A percentile compares a stretch with the other conserved stretches of the same genome.
Conservation (phyloP, 2,113 vertebrate genomes). For the Lagopus leucura region DNA sequence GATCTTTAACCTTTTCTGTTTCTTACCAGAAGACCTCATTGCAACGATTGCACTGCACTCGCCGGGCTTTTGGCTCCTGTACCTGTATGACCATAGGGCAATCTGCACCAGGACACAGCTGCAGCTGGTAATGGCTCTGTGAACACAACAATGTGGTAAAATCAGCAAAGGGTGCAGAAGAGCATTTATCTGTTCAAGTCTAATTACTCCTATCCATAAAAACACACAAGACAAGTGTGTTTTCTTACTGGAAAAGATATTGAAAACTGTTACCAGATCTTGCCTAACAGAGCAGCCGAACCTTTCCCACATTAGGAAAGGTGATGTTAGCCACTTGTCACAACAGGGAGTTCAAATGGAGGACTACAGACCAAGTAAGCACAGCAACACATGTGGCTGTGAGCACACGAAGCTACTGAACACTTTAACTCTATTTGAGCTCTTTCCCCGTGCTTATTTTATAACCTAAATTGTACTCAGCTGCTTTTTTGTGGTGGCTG, state of each 20-base stretch:
- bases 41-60: constrained; percentile 98
- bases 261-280: background rate
- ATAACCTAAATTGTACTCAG: background rate
- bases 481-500: background rate
- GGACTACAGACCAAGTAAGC: background rate
- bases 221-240: background rate
- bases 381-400: background rate
- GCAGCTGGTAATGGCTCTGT: constrained; percentile 98
- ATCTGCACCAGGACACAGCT: constrained; percentile 98
- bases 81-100: constrained; percentile 99
- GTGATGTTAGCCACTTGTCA: background rate
- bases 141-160: constrained; percentile 36
- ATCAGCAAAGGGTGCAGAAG: background rate
- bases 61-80: constrained; percentile 94
- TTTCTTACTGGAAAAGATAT: background rate
- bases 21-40: constrained; percentile 97
- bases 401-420: background rate
- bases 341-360: background rate
- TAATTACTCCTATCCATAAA: background rate
- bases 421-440: background rate
- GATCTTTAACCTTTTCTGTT: constrained; percentile 45
- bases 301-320: background rate
- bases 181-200: background rate
- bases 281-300: background rate
- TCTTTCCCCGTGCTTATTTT: background rate